Conservation (phyloP, 1,140 invertebrate genomes). For the Drosophila dunni region DNA sequence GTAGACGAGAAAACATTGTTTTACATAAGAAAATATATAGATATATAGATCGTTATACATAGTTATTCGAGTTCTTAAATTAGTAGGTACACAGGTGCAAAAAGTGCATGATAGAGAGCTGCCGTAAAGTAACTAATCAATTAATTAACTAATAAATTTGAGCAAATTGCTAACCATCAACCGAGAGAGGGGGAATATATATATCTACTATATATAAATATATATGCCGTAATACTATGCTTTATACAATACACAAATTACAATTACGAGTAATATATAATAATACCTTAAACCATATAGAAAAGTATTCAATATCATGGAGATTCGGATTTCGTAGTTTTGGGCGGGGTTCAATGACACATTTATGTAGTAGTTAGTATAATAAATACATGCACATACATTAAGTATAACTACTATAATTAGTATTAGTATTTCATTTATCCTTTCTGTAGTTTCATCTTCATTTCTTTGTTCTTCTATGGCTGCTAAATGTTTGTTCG, state of each 20-base stretch:
- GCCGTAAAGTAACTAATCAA: slow-evolving; percentile 12
- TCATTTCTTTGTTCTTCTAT: slow-evolving; percentile 42
- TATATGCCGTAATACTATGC: slow-evolving; percentile 25
- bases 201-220: background rate
- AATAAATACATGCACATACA: slow-evolving; percentile 47
- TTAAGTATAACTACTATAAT: slow-evolving; percentile 5
- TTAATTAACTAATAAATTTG: slow-evolving; percentile 62
- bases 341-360: slow-evolving; percentile 41
- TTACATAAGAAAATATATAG: too few relatives aligned
- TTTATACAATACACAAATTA: slow-evolving; percentile 29
- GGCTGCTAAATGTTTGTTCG: slow-evolving; percentile 53
- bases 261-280: slow-evolving; percentile 9
- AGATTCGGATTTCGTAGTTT: slow-evolving; percentile 42
- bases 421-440: slow-evolving; percentile 31
- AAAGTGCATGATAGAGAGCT: slow-evolving; percentile 54
- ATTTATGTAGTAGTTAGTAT: slow-evolving; percentile 25
- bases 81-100: slow-evolving; percentile 73
- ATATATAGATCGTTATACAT: slow-evolving; percentile 14
- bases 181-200: slow-evolving; percentile 24
- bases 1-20: slow-evolving; percentile 27
- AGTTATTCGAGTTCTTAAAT: slow-evolving; percentile 60
- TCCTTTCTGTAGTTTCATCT: slow-evolving; percentile 21
- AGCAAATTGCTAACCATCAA: slow-evolving; percentile 75
- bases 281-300: slow-evolving; percentile 40
- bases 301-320: slow-evolving; percentile 30